Conservation (phyloP, 2,797 vertebrate species). For the Acanthornis magna region DNA sequence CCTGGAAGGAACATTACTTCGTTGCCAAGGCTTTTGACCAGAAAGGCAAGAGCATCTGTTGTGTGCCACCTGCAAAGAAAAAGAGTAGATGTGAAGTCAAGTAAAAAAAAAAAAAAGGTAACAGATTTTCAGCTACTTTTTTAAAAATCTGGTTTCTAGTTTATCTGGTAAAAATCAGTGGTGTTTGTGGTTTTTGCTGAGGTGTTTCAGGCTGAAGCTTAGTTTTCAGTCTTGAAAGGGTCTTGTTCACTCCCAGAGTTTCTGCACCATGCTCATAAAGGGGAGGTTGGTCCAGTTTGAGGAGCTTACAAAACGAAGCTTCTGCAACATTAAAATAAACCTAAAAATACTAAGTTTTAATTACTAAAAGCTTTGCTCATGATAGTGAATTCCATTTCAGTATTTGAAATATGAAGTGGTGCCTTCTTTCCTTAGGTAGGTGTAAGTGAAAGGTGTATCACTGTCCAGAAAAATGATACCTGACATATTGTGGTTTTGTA, state of each 20-base stretch:
- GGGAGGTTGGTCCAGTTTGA: neutral
- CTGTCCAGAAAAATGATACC: neutral
- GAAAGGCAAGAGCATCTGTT: neutral
- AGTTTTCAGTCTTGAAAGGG: neutral
- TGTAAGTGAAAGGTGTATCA: neutral
- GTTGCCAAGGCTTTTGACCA: neutral
- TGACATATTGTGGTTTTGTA: neutral
- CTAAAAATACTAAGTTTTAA: neutral
- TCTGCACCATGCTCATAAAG: neutral
- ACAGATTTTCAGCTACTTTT: neutral
- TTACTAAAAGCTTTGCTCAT: neutral
- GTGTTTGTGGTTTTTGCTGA: neutral
- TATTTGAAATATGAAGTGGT: neutral
- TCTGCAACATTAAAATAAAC: neutral
- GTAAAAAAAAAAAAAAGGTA: neutral
- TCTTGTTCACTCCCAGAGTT: neutral
- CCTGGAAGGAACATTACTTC: neutral
- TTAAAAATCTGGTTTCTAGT: neutral
- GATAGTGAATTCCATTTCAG: neutral
- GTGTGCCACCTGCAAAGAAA: neutral
- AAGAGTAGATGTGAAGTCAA: neutral
- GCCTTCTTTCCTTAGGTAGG: neutral
- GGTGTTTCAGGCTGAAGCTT: neutral
- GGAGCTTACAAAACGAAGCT: neutral
- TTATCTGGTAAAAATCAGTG: neutral